Evolutionary conservation across 2,888 invertebrate species (phyloP), one percentile per base, ranked within the genome.

Genomic region (Dicranocentrus wangi): DNA sequence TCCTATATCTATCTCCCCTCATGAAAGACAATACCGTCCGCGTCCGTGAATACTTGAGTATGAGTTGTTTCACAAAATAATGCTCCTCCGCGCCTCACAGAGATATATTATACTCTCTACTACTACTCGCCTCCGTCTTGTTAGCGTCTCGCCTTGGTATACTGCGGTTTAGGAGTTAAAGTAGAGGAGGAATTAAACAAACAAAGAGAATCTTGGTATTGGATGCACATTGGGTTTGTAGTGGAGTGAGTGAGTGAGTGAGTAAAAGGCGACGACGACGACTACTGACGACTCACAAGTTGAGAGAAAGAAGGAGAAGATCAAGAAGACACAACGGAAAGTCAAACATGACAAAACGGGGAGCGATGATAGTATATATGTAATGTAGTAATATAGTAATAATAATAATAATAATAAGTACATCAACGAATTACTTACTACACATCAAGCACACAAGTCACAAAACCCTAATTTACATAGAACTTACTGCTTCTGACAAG

Each of bases 361-460:
- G 47, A 10, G 2, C n/a, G n/a, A n/a, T n/a, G n/a, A n/a, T n/a
- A n/a, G n/a, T n/a, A n/a, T n/a, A n/a, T n/a, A 47, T n/a, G 13
- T 47, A 10, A 47, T 47, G 47, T 47, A 47, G n/a, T 47, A 32
- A 10, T n/a, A n/a, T n/a, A n/a, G n/a, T n/a, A n/a, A n/a, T n/a
- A n/a, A n/a, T n/a, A n/a, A n/a, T n/a, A n/a, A n/a, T 32, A 32
- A 10, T 32, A 32, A 3, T 47, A 47, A 47, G 47, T 47, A 47
- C 47, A n/a, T 47, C 10, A 47, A 47, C 47, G 47, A 47, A 21
- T 55, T 25, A 55, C 55, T 21, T 5, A 51, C 51, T 5, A 17
- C 15, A 55, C 55, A 55, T 23, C 21, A 55, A 55, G 10, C 55
- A 55, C 21, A 55, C 55, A 55, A 55, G 15, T 47, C n/a, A 47